Conservation (phyloP, 2,113 vertebrate species). For the Phoenicopterus ruber region DNA sequence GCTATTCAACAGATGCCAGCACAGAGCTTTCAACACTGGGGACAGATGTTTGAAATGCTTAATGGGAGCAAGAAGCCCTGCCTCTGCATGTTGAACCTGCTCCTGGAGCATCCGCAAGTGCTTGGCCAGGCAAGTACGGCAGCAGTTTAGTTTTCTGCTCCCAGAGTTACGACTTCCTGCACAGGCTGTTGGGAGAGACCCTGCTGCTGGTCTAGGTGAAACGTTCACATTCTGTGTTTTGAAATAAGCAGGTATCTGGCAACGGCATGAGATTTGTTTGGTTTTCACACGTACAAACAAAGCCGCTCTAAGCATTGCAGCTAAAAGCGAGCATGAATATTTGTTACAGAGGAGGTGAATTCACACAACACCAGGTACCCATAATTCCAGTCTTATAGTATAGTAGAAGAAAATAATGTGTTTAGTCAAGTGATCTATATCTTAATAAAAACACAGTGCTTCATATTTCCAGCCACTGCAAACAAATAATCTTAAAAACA, state of each 20-base stretch:
- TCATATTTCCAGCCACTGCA: not conserved
- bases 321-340: not conserved
- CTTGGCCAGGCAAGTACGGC: not conserved
- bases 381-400: not conserved
- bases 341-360: not conserved
- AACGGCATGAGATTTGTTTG: not conserved
- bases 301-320: not conserved
- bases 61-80: not conserved
- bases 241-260: not conserved
- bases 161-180: not conserved
- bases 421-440: not conserved
- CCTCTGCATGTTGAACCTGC: not conserved
- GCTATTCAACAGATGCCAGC: constrained; percentile 7
- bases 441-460: not conserved
- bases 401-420: not conserved
- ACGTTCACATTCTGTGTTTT: not conserved
- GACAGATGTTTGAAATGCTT: constrained; percentile 15
- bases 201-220: not conserved
- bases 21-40: not conserved
- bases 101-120: not conserved
- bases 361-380: not conserved
- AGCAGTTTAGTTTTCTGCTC: not conserved
- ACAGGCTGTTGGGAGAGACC: not conserved
- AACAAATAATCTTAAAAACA: not conserved
- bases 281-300: not conserved